phyloP scores from a whole-genome alignment of 2,113 vertebrate genomes.

The Stomatorhinus ivindoensis region DNA sequence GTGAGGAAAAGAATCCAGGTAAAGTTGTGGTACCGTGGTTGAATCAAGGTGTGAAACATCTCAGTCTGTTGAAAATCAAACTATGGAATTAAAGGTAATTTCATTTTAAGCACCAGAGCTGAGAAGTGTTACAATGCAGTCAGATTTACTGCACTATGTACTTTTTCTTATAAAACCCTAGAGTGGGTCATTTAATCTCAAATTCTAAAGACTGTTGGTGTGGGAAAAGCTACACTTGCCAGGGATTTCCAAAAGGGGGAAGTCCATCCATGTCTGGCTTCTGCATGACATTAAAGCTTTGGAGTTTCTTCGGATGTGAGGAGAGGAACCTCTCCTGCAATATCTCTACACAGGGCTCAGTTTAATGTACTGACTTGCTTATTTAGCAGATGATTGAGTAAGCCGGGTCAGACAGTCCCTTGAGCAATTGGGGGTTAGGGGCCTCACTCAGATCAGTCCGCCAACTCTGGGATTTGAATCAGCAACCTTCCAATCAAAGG shows the following conservation, averaged over 20 bases:
- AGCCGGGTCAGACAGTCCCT: neutral
- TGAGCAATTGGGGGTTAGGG: neutral
- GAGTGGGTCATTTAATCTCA: neutral
- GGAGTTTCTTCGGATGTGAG: neutral
- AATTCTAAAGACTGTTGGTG: neutral
- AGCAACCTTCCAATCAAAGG: neutral
- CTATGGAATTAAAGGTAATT: neutral
- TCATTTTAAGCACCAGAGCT: neutral
- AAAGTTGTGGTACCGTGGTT: neutral
- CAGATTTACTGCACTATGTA: neutral
- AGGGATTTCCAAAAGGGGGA: neutral
- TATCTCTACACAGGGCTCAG: neutral
- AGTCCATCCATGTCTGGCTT: neutral
- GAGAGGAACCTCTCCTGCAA: neutral
- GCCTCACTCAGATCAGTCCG: neutral
- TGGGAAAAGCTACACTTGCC: neutral
- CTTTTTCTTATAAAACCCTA: neutral
- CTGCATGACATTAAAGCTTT: neutral
- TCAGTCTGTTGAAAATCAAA: neutral
- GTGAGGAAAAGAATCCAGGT: neutral
- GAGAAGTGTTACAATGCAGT: neutral
- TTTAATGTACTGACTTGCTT: neutral
- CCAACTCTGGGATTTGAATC: neutral
- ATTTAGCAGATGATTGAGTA: neutral
- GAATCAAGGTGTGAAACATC: neutral